These are phyloP conservation scores for Sebastes kiyomatsui DNA, from an alignment of 2,797 vertebrate genomes.

Conservation along the genomic window DNA sequence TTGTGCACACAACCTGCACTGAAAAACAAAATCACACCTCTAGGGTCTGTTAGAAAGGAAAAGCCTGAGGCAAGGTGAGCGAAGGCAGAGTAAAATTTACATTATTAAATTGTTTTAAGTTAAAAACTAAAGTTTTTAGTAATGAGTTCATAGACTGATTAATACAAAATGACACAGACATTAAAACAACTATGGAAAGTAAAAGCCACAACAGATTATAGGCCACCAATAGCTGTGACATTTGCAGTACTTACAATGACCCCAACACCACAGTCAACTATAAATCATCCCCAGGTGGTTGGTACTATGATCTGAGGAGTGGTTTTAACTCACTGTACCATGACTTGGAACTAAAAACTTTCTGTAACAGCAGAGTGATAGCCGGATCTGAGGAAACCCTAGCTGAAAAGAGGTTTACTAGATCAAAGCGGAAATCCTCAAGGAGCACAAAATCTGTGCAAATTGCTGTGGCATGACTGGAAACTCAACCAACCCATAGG, in stretches of 20 bases:
- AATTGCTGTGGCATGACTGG: slow-evolving; percentile 42
- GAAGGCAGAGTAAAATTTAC: not conserved
- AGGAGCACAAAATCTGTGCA: slow-evolving; percentile 33
- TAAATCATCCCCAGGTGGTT: not conserved
- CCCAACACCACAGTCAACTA: not conserved
- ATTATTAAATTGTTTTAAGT: not conserved
- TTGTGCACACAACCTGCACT: not conserved
- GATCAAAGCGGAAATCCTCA: slow-evolving; percentile 48
- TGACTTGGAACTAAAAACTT: not conserved
- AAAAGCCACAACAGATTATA: not conserved
- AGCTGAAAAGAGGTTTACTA: slow-evolving; percentile 18
- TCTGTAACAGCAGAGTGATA: slow-evolving; percentile 3
- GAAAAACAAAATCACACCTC: not conserved
- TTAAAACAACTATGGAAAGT: not conserved
- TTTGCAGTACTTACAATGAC: not conserved
- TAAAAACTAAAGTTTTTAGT: not conserved
- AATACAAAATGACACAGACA: not conserved
- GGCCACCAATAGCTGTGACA: not conserved
- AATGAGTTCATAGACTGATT: not conserved
- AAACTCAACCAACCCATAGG: slow-evolving; percentile 71
- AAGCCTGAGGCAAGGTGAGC: not conserved
- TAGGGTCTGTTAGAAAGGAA: not conserved
- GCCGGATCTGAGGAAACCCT: slow-evolving; percentile 1
- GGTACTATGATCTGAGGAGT: not conserved
- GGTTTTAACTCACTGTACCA: slow-evolving; percentile 5